Conservation (phyloP, 1,140 invertebrate species). For the Theocolax elegans region DNA sequence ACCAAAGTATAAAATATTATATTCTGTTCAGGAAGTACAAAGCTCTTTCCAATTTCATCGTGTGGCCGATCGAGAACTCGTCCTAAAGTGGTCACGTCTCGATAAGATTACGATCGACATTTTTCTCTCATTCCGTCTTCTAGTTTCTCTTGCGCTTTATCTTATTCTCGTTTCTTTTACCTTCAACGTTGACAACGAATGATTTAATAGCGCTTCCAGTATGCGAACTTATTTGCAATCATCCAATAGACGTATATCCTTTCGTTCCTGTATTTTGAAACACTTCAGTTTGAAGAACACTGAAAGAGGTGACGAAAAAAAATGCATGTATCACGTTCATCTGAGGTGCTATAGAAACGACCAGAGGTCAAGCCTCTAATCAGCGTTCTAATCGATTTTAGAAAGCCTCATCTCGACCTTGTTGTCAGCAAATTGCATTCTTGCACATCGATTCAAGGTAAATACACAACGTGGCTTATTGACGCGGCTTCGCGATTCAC, state of each 20-base stretch:
- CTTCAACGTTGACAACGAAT: constrained; percentile 1
- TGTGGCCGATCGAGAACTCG: no score
- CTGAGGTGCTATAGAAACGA: no score
- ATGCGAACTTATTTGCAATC: neutral
- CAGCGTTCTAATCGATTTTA: constrained; percentile 20
- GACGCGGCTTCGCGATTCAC: constrained; percentile 10
- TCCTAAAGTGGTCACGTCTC: neutral
- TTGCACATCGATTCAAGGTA: constrained; percentile 26
- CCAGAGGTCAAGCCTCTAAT: constrained; percentile 11
- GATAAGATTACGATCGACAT: constrained; percentile 10
- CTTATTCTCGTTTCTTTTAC: neutral
- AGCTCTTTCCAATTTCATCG: no score
- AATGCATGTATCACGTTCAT: no score
- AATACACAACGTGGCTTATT: constrained; percentile 11
- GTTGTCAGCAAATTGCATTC: constrained; percentile 37
- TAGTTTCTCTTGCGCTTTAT: no score
- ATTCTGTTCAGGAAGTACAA: no score
- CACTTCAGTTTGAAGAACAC: no score
- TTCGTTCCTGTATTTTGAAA: no score
- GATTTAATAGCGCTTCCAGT: neutral
- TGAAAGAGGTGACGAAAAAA: no score
- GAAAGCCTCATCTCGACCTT: constrained; percentile 32
- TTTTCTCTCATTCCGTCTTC: no score
- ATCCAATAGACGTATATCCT: no score
- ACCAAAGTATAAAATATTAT: no score